Evolutionary conservation across 2,797 vertebrate genomes (phyloP).

Genomic region (Buphagus erythrorhynchus): DNA sequence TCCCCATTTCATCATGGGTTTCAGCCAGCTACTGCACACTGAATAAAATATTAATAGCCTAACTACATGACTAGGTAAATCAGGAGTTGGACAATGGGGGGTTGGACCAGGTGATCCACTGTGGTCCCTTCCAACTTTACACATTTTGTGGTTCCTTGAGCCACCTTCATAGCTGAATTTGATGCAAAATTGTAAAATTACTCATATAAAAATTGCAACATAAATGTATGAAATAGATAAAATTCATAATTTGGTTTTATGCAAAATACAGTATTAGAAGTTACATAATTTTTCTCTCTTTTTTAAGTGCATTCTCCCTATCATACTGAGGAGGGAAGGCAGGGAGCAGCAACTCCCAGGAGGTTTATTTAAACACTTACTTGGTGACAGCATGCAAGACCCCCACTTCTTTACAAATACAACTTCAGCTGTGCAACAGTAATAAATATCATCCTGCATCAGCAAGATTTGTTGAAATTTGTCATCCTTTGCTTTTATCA

Average conservation of each 20-base stretch:
- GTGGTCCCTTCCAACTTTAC: background rate
- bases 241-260: background rate
- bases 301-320: background rate
- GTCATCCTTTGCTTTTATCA: background rate
- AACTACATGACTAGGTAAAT: background rate
- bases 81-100: background rate
- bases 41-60: background rate
- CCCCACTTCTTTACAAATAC: background rate
- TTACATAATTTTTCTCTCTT: background rate
- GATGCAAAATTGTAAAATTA: background rate
- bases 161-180: background rate
- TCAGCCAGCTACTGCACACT: background rate
- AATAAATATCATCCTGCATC: background rate
- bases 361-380: background rate
- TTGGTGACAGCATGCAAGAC: background rate
- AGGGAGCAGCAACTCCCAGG: background rate
- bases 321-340: background rate
- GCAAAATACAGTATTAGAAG: background rate
- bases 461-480: background rate
- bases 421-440: background rate
- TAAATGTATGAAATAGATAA: background rate
- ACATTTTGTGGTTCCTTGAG: background rate
- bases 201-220: too few relatives aligned
- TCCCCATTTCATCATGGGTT: rapidly evolving
- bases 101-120: background rate